Percentiles rank a stretch among this genome's conserved stretches.
These are phyloP conservation scores for Caenorhabditis sp. DNA, from an alignment of 2,888 invertebrate species.

Conservation along the genomic window DNA sequence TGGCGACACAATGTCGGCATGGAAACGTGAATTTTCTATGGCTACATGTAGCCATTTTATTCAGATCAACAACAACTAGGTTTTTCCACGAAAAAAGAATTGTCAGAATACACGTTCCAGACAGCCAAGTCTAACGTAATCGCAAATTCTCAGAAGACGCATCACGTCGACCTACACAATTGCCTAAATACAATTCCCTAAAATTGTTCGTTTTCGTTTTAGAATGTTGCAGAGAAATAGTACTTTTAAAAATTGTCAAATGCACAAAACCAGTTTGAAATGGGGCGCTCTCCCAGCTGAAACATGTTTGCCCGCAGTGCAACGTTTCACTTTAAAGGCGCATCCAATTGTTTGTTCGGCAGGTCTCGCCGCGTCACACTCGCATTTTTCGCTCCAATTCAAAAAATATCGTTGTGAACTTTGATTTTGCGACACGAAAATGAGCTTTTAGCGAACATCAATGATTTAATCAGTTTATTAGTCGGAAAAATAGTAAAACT, in stretches of 20 bases:
- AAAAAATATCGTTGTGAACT: neutral
- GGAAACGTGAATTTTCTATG: slow-evolving; percentile 23
- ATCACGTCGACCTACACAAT: too few species aligned
- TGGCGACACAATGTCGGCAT: slow-evolving; percentile 29
- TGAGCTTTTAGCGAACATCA: neutral
- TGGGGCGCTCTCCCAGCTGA: neutral
- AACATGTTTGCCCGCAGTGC: slow-evolving; percentile 33
- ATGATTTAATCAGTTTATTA: slow-evolving; percentile 3
- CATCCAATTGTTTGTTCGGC: slow-evolving; percentile 20
- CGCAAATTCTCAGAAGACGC: too few species aligned
- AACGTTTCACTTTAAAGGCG: slow-evolving; percentile 56
- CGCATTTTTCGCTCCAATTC: slow-evolving; percentile 10
- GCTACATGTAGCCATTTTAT: slow-evolving; percentile 8
- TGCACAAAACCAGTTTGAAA: neutral
- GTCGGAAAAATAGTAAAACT: neutral
- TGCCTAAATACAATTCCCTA: too few species aligned
- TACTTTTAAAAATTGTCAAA: neutral
- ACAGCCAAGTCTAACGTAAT: too few species aligned
- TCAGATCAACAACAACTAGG: neutral
- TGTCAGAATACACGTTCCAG: too few species aligned
- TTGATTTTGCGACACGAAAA: neutral
- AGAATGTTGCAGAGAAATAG: too few species aligned
- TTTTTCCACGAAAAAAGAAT: neutral
- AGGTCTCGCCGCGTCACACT: slow-evolving; percentile 45
- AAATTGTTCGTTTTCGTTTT: too few species aligned